phyloP scores from a whole-genome alignment of 2,888 invertebrate genomes.

The Philonicus albiceps region DNA sequence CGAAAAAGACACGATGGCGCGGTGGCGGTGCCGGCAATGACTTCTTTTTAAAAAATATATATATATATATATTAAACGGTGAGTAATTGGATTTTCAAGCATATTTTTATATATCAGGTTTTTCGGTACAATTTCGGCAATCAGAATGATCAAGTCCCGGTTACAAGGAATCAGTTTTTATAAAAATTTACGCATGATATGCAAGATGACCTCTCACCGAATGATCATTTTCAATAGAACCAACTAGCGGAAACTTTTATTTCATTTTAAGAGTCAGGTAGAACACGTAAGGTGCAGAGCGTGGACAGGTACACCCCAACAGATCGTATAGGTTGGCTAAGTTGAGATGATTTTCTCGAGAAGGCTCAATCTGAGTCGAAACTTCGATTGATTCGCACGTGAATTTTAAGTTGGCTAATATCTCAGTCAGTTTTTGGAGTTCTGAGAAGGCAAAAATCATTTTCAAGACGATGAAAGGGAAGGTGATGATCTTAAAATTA shows the following conservation, averaged over 20 bases:
- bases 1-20: background rate
- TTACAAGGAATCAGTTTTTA: background rate
- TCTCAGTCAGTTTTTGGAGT: background rate
- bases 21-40: constrained; percentile 1
- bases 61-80: background rate
- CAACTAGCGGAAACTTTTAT: background rate
- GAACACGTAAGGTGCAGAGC: background rate
- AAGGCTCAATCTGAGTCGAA: constrained; percentile 9
- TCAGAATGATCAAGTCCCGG: background rate
- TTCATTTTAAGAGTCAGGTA: background rate
- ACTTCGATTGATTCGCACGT: constrained; percentile 20
- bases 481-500: background rate
- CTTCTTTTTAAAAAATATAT: background rate
- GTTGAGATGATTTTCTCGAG: constrained; percentile 1
- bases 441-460: background rate
- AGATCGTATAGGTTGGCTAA: background rate
- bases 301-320: background rate
- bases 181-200: background rate
- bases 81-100: constrained; percentile 1
- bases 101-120: background rate
- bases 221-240: background rate
- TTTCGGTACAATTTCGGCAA: background rate
- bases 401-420: background rate
- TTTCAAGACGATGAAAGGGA: background rate
- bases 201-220: background rate